A percentile compares a stretch with the other conserved stretches of the same genome.
Evolutionary conservation across 2,888 invertebrate species (phyloP).

Genomic region (Acleris laterana): DNA sequence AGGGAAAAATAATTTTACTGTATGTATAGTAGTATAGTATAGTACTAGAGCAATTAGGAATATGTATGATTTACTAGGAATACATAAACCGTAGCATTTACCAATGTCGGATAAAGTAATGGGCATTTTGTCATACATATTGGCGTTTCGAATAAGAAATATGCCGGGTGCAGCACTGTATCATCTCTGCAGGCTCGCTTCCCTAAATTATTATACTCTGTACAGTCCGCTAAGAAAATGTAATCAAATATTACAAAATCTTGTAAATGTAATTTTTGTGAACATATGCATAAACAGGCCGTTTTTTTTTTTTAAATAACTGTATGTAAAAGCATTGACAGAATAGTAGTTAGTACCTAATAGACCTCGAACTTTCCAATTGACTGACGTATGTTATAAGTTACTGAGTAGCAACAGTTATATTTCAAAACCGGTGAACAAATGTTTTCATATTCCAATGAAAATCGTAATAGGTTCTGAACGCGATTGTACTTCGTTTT

Average conservation of each 20-base stretch:
- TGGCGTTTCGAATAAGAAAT: conserved; percentile 48
- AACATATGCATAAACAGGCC: no score
- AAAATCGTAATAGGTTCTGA: conserved; percentile 30
- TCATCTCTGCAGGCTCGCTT: conserved; percentile 58
- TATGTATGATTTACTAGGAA: background rate
- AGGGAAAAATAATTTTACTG: no score
- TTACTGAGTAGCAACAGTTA: no score
- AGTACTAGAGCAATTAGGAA: background rate
- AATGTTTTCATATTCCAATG: background rate
- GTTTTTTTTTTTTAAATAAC: no score
- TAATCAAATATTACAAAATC: no score
- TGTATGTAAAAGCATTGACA: no score
- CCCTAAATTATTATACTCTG: conserved; percentile 56
- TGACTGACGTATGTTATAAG: no score
- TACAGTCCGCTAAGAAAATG: conserved; percentile 45
- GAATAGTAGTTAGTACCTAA: no score
- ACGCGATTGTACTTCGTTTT: conserved; percentile 58
- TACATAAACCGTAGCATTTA: conserved; percentile 6
- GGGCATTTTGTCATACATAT: conserved; percentile 36
- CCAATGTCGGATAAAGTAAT: conserved; percentile 30
- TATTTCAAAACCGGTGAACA: no score
- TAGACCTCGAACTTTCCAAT: no score
- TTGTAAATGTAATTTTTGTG: no score
- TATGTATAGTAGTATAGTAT: no score
- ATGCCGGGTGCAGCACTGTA: conserved; percentile 58